Evolutionary conservation across 2,797 vertebrate species (phyloP).

Genomic region (Tokudaia tokunoshimensis): DNA sequence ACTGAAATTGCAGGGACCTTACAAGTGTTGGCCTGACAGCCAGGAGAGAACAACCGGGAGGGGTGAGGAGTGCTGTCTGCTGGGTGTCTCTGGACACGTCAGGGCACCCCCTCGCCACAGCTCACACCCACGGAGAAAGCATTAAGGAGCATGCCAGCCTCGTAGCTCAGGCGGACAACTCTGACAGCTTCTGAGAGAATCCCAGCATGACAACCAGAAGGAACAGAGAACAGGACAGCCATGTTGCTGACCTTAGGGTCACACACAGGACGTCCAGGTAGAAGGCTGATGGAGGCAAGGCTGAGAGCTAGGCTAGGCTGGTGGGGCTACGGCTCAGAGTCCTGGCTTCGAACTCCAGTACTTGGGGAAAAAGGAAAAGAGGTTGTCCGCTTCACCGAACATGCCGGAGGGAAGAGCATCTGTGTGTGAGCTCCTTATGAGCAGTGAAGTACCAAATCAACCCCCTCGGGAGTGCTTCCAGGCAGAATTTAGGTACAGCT

Average conservation of each 20-base stretch:
- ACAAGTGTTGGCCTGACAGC: neutral
- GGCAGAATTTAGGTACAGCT: neutral
- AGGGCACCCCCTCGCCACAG: too few species aligned
- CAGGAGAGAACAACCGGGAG: too few species aligned
- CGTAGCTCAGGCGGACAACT: neutral
- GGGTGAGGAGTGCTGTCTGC: neutral
- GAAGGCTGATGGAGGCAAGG: neutral
- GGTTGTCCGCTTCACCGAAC: neutral
- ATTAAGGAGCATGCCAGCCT: accelerated
- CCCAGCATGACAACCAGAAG: accelerated
- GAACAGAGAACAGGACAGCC: too few species aligned
- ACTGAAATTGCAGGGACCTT: neutral
- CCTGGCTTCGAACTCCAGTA: neutral
- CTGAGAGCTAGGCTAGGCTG: neutral
- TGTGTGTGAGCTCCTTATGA: neutral
- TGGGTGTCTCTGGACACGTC: too few species aligned
- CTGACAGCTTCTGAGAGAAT: neutral
- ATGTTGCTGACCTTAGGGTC: neutral
- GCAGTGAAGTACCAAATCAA: neutral
- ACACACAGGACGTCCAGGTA: neutral
- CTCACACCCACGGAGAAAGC: neutral
- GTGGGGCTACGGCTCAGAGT: neutral
- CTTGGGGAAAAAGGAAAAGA: too few species aligned
- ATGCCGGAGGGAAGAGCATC: neutral
- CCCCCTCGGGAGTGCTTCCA: too few species aligned